A percentile compares a stretch with the other conserved stretches of the same genome.
phyloP scores from a whole-genome alignment of 2,888 invertebrate genomes.

The Bimastos eiseni region DNA sequence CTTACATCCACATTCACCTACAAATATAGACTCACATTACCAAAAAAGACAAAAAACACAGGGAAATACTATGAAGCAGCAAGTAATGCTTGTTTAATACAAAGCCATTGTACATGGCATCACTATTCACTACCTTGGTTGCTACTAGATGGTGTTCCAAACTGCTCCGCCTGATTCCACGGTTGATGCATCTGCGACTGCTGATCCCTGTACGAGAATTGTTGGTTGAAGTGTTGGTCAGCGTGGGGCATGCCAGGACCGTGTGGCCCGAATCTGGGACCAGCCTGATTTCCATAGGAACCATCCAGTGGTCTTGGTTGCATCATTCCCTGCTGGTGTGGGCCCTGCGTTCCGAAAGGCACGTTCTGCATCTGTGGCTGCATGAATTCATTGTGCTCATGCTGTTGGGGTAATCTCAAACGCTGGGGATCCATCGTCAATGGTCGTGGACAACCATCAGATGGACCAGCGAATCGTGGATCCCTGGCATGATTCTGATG shows the following conservation, averaged over 20 bases:
- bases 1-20: no score
- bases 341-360: neutral
- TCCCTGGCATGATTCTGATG: neutral
- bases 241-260: neutral
- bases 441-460: neutral
- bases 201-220: neutral
- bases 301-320: neutral
- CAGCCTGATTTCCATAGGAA: neutral
- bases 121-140: no score
- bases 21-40: no score
- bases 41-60: no score
- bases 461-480: neutral
- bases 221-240: neutral
- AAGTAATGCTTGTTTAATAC: no score
- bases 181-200: neutral
- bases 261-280: neutral
- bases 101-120: no score
- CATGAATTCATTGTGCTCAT: neutral
- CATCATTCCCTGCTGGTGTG: neutral
- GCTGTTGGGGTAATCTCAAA: neutral
- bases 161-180: neutral
- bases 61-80: no score
- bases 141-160: neutral
- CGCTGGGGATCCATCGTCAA: neutral
- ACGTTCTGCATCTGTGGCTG: neutral